phyloP scores from a whole-genome alignment of 2,888 invertebrate species.

The Acheta domesticus region DNA sequence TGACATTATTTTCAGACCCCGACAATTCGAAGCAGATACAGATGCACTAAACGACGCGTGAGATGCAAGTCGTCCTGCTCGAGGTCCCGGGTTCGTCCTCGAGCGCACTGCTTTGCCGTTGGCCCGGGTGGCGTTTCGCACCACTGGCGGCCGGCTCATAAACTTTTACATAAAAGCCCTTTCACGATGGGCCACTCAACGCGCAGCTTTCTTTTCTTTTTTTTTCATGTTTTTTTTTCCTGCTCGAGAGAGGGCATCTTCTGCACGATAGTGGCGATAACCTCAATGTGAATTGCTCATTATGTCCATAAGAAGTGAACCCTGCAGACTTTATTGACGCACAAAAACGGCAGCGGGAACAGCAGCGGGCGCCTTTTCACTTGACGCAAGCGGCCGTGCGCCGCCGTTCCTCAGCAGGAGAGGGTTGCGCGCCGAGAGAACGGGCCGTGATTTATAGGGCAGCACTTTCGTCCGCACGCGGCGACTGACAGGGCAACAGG shows the following conservation, averaged over 20 bases:
- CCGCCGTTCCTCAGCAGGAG: too few relatives aligned
- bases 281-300: constrained; percentile 4
- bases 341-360: neutral
- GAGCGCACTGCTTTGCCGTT: neutral
- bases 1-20: too few relatives aligned
- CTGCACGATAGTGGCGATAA: neutral
- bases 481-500: too few relatives aligned
- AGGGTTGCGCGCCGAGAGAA: too few relatives aligned
- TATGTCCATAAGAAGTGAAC: neutral
- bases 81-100: neutral
- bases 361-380: neutral
- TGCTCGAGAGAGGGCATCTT: neutral
- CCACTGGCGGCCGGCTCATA: neutral
- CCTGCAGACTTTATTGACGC: neutral
- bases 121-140: neutral
- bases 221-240: neutral
- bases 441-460: too few relatives aligned
- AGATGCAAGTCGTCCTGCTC: too few relatives aligned
- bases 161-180: neutral
- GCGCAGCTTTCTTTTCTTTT: too few relatives aligned
- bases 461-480: too few relatives aligned
- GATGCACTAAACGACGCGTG: too few relatives aligned
- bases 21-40: too few relatives aligned
- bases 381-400: neutral
- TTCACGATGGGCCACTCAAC: neutral